Percentiles rank a stretch among this genome's conserved stretches.
Conservation (phyloP, 2,797 vertebrate genomes). For the Percopsis omiscomaycus region DNA sequence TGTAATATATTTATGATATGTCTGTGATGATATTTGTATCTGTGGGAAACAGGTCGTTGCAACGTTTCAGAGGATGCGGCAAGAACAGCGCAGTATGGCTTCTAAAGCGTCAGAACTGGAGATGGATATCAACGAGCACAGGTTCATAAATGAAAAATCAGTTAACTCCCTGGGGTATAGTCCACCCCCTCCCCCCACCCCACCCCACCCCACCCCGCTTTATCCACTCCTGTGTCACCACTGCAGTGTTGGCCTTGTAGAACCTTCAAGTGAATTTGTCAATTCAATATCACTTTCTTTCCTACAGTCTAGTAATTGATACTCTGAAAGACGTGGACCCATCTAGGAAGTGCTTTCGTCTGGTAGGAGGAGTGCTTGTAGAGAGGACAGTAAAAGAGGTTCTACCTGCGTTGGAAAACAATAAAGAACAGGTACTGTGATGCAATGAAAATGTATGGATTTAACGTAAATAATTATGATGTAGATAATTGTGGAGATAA, state of each 20-base stretch:
- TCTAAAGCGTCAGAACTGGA: slow-evolving; percentile 91
- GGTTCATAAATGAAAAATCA: slow-evolving; percentile 60
- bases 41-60: slow-evolving; percentile 82
- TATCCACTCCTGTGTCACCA: too few species aligned
- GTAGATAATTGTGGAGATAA: not conserved
- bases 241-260: not conserved
- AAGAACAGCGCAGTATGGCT: slow-evolving; percentile 89
- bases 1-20: not conserved
- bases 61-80: slow-evolving; percentile 90
- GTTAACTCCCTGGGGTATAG: not conserved
- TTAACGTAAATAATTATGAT: not conserved
- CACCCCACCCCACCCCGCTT: too few species aligned
- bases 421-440: slow-evolving; percentile 86
- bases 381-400: slow-evolving; percentile 95
- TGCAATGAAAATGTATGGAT: not conserved
- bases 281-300: not conserved
- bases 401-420: slow-evolving; percentile 88
- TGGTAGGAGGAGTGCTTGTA: slow-evolving; percentile 91
- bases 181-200: too few species aligned
- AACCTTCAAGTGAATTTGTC: too few species aligned
- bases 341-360: slow-evolving; percentile 88
- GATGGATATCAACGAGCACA: slow-evolving; percentile 93
- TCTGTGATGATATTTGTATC: not conserved
- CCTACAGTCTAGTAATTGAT: slow-evolving; percentile 86
- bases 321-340: slow-evolving; percentile 90